Base-by-base conservation (phyloP, 2,113 vertebrate genomes). In the Lepus americanus region DNA sequence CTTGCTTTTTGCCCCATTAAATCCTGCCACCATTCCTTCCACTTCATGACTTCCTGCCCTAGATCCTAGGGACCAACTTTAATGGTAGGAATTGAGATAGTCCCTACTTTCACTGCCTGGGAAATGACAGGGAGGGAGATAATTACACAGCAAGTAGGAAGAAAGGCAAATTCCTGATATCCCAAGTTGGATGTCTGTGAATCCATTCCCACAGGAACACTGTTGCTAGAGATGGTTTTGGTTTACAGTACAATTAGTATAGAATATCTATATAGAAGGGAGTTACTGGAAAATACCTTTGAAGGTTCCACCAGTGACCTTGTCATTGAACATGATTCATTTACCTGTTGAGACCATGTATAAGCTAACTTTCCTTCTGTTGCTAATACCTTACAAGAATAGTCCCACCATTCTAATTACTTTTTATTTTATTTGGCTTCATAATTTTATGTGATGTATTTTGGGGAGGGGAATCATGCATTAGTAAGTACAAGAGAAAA, bases 221-320 rank as follows among this genome's bases (percentile, higher is more conserved):
- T 19, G 6, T 22, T 74, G 36, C 74, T 86, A 76, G 67, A 51
- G 11, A 44, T 90, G 16, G 22, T 81, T 70, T 22, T 53, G 51
- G 33, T 70, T 82, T 87, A 72, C 2, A 49, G n/a, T 55, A 16
- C 63, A 27, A 11, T 70, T 77, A 31, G 19, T 85, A 31, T 31
- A 70, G 82, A 94, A 70, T 33, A 22, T 77, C 36, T 63, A 11
- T 17, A n/a, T 0, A 39, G 33, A 61, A 87, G 44, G 20, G 51
- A 64, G 31, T 74, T 70, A 27, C 27, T 90, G 69, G 82, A 90
- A 49, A 87, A 70, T 76, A 12, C 80, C n/a, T 69, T 86, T 70
- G 44, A 89, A 44, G 12, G 77, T 90, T 93, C 33, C 20, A 55
- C 39, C 36, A 33, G 5, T 13, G 17, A 87, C 53, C 27, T 87